Evolutionary conservation across 2,888 invertebrate genomes (phyloP).

Genomic region (Cordylochernes scorpioides): DNA sequence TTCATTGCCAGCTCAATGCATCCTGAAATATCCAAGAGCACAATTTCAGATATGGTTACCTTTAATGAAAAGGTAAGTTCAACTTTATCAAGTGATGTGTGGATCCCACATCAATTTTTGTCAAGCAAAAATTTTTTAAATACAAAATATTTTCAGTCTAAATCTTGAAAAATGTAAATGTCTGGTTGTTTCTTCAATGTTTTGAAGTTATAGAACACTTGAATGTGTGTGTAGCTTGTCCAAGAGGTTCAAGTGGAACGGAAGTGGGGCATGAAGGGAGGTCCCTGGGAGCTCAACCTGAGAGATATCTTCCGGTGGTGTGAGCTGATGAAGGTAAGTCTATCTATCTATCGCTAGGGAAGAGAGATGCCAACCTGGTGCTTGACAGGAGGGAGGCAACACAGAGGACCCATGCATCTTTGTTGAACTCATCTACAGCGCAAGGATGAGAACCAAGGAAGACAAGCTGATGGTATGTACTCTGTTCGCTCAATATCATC

Average conservation of each 20-base stretch:
- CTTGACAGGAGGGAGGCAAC: conserved; percentile 1
- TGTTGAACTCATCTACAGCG: conserved; percentile 52
- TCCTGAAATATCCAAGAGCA: conserved; percentile 28
- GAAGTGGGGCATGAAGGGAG: conserved; percentile 48
- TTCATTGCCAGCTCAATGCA: conserved; percentile 39
- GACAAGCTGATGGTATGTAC: conserved; percentile 41
- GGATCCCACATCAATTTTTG: background rate
- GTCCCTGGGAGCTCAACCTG: conserved; percentile 91
- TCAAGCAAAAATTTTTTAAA: too few species aligned
- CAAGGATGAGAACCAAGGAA: conserved; percentile 49
- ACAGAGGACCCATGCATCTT: conserved; percentile 31
- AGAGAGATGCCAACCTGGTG: background rate
- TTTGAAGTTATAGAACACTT: background rate
- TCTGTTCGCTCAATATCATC: background rate
- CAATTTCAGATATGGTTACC: conserved; percentile 41
- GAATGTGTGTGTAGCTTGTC: conserved; percentile 24
- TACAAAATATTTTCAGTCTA: background rate
- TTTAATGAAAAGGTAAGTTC: conserved; percentile 36
- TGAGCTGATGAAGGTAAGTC: too few species aligned
- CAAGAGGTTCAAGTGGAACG: conserved; percentile 34
- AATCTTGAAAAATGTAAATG: background rate
- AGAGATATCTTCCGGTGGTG: conserved; percentile 85
- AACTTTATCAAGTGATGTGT: conserved; percentile 3
- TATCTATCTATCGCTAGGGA: too few species aligned
- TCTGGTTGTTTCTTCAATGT: background rate